phyloP scores from a whole-genome alignment of 1,140 invertebrate genomes.

The Lepidurus apus region DNA sequence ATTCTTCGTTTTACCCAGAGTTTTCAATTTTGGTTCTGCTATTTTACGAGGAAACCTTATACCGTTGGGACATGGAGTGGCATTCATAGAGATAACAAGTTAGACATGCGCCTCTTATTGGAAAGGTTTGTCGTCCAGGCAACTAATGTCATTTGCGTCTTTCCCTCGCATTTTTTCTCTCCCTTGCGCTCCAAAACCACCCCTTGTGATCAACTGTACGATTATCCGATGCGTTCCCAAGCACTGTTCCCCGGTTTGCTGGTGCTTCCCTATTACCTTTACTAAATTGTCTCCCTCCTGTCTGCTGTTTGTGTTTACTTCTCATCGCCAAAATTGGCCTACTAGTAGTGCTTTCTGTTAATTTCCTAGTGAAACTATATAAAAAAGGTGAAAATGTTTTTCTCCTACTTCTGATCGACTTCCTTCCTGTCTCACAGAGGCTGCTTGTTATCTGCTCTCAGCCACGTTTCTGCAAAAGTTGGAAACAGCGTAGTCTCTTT shows the following conservation, averaged over 20 bases:
- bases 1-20: background rate
- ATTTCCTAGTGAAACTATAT: background rate
- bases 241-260: background rate
- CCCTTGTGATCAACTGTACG: constrained; percentile 8
- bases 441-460: background rate
- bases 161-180: background rate
- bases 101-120: background rate
- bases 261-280: constrained; percentile 6
- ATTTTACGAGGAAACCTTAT: background rate
- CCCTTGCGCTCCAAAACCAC: background rate
- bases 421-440: background rate
- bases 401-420: background rate
- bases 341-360: background rate
- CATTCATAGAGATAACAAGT: background rate
- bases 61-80: background rate
- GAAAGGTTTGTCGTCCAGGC: constrained; percentile 13
- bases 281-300: background rate
- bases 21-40: background rate
- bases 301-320: background rate
- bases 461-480: background rate
- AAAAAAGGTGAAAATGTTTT: background rate
- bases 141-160: background rate
- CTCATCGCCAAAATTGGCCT: background rate
- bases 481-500: too few relatives aligned
- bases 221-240: background rate